Base-by-base conservation (phyloP, 2,888 invertebrate genomes). In the Lypha dubia region DNA sequence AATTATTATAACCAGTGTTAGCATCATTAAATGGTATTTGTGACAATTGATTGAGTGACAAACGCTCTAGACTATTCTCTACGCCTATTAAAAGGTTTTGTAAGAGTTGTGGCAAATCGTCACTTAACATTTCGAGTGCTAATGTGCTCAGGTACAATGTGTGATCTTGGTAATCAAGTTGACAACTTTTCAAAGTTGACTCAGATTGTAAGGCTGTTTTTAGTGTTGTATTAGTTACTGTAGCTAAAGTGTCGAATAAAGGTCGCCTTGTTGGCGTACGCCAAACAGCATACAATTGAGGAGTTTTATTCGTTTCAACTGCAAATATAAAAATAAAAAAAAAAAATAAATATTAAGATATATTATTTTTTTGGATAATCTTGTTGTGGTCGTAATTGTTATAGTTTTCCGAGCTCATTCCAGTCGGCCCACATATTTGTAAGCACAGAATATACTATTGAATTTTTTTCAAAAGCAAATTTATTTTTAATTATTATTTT, bases 21-120 rank as follows among this genome's bases (percentile, higher is more conserved):
- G 84, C 28, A 38, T 84, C 63, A 58, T 22, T 51, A 6, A 76
- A 58, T 44, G 76, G 84, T 84, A 93, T 94, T 87, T 41, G 95
- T 84, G 94, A 93, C 77, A 95, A 91, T 87, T 95, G 95, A 91
- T 95, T 95, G 87, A 95, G 90, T 84, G 94, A 94, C 86, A 95
- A 94, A 83, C 95, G 93, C 88, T 94, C 94, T 88, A 95, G 94
- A 87, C 94, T 95, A 82, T 94, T 94, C 91, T 95, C 95, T 71
- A 95, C 95, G 79, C 95, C 94, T 71, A 95, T 94, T 67, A 95
- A 92, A 73, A 95, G 92, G 88, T 94, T 94, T 89, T 94, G 94
- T 87, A 95, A 93, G 86, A 95, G 93, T 87, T 94, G 94, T 62
- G 95, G 94, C 87, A 95, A 90, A 86, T 94, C 94, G 86, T 93